Percentiles rank a stretch among this genome's conserved stretches.
Conservation (phyloP, 2,113 vertebrate genomes). For the Prunella himalayana region DNA sequence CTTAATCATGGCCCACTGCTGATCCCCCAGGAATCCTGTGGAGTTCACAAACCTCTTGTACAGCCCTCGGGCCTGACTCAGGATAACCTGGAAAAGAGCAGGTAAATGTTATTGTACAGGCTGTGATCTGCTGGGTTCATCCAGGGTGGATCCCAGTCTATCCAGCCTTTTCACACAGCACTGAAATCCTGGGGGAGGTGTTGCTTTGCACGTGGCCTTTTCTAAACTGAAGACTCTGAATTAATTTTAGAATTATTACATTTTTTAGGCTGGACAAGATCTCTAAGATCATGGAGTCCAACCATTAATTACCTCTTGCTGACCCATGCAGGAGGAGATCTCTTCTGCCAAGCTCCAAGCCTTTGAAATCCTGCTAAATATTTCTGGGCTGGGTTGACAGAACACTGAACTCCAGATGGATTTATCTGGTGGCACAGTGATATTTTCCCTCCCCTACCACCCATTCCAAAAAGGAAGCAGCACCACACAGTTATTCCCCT, state of each 20-base stretch:
- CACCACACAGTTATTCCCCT: background rate
- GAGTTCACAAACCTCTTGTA: conserved; percentile 80
- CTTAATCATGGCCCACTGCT: conserved; percentile 82
- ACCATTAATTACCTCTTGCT: background rate
- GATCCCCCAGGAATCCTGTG: conserved; percentile 79
- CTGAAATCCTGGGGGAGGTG: background rate
- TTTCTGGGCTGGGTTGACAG: background rate
- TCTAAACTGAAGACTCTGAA: background rate
- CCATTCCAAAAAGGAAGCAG: background rate
- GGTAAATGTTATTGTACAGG: background rate
- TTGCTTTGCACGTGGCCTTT: fast-evolving
- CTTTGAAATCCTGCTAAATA: background rate
- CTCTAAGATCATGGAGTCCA: background rate
- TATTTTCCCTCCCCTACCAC: background rate
- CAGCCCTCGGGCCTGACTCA: conserved; percentile 72
- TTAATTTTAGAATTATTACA: background rate
- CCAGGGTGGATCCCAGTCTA: background rate
- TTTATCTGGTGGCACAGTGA: background rate
- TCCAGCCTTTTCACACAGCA: background rate
- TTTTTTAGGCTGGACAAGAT: background rate
- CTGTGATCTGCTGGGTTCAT: background rate
- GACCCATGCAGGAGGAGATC: background rate
- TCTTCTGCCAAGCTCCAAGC: background rate
- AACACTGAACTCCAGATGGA: background rate
- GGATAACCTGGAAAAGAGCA: conserved; percentile 71